These are phyloP conservation scores for Acholoe squamosa DNA, from an alignment of 2,888 invertebrate genomes.

Conservation along the genomic window DNA sequence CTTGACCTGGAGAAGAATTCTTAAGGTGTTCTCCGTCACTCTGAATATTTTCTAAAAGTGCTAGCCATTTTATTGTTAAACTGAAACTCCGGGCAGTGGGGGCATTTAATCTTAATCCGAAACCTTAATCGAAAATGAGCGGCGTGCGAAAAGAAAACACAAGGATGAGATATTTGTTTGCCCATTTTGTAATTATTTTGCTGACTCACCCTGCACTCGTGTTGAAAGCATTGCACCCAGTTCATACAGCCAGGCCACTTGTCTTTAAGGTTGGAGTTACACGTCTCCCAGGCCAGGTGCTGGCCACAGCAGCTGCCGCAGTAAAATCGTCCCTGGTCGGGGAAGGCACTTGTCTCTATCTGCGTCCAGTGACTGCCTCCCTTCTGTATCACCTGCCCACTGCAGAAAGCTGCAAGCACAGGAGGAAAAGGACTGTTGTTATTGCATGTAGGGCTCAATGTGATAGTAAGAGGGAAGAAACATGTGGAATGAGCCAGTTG, in stretches of 20 bases:
- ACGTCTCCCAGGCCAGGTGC: constrained; percentile 63
- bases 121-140: no score
- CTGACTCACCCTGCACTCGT: constrained; percentile 65
- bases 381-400: constrained; percentile 63
- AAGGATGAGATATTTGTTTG: background rate
- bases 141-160: background rate
- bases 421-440: no score
- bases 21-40: no score
- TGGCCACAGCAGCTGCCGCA: constrained; percentile 67
- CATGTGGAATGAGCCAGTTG: no score
- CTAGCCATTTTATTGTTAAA: no score
- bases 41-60: no score
- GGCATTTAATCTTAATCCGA: no score
- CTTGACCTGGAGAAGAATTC: no score
- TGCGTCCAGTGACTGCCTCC: constrained; percentile 67
- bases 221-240: constrained; percentile 66
- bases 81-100: no score
- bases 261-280: constrained; percentile 50
- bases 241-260: constrained; percentile 61
- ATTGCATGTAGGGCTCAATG: no score
- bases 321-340: constrained; percentile 65
- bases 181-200: background rate
- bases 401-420: constrained; percentile 65
- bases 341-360: constrained; percentile 65
- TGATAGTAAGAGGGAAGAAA: no score